Evolutionary conservation across 1,140 invertebrate species (phyloP), one percentile per base, ranked within the genome.

Genomic region (Himalopsyche phryganea): DNA sequence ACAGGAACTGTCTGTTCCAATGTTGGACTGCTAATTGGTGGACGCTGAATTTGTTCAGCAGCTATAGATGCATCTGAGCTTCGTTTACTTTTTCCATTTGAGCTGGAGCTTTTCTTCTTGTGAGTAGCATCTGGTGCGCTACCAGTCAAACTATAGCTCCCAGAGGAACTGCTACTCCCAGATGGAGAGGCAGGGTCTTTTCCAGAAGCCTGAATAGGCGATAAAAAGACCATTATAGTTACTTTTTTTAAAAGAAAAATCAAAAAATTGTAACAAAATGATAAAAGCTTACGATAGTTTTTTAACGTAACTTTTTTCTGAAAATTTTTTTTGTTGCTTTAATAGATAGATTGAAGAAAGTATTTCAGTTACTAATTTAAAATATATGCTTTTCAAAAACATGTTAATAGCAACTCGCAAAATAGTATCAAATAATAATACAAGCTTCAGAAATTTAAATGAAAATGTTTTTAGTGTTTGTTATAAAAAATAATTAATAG

Each of bases 161-260:
- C 83, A 58, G 82, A 85, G 42, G 83, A 85, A 57, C 80, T 82
- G 74, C 84, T 86, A 65, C 82, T 84, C 15, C 82, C 82, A 56
- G 78, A 78, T 58, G 72, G 74, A 50, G 72, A 73, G 10, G 71
- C 41, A 11, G 60, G 36, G 28, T 58, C 54, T 28, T 65, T 65
- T 18, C 46, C 40, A 6, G 50, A 13, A 45, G 50, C 23, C 52
- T 63, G 51, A 46, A 28, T 28, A 28, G 23, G 23, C 23, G 23
- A 28, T 9, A 28, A 28, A 28, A 28, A 28, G 3, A 28, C 23
- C 23, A 28, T 28, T n/a, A n/a, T n/a, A 10, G 35, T 36, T 10
- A 10, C 35, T 36, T 10, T n/a, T n/a, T n/a, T n/a, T n/a, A n/a
- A n/a, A n/a, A n/a, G n/a, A n/a, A n/a, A n/a, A n/a, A n/a, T n/a